Evolutionary conservation across 2,113 vertebrate genomes (phyloP), one percentile per base, ranked within the genome.

Genomic region (Pedionomus torquatus): DNA sequence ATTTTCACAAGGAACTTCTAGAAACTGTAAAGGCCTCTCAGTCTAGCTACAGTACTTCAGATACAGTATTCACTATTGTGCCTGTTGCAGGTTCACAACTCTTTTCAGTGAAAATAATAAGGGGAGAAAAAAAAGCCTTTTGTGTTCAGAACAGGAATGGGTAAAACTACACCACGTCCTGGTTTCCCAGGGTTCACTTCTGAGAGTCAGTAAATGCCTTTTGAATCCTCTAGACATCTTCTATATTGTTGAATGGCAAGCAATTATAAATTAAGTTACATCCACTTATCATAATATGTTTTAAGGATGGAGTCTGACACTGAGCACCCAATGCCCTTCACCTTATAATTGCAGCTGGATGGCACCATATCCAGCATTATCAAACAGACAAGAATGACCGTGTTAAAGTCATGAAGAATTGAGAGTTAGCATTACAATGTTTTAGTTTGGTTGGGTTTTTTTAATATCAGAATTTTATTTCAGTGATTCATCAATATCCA

Each of bases 101-200:
- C 11, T 65, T 64, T 68, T 30, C 28, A 17, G 23, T n/a, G 28
- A 54, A 75, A 54, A 18, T 41, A 61, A 35, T 1, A 3, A 8
- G 23, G 26, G 5, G 6, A n/a, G 28, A 2, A 5, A 2, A 5
- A 18, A 17, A 16, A 13, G 5, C 9, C 24, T 35, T 2, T 21
- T 58, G 37, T 60, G 7, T 14, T 54, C 39, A 55, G 39, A 55
- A 48, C 12, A 54, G 39, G 23, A 52, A 25, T 3, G 2, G 9
- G n/a, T 41, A 33, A 43, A 75, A 57, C 19, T 6, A 5, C 57
- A 57, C 11, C 6, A 19, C 17, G 3, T 15, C 33, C 39, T n/a
- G 5, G 12, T 17, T 74, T 41, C 54, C 28, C 48, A 23, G 48
- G 17, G 23, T 16, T 41, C 1, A 0, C 28, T 52, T 70, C 43